These are phyloP conservation scores for Heloderma charlesbogerti DNA, from an alignment of 2,113 vertebrate genomes.

Conservation along the genomic window DNA sequence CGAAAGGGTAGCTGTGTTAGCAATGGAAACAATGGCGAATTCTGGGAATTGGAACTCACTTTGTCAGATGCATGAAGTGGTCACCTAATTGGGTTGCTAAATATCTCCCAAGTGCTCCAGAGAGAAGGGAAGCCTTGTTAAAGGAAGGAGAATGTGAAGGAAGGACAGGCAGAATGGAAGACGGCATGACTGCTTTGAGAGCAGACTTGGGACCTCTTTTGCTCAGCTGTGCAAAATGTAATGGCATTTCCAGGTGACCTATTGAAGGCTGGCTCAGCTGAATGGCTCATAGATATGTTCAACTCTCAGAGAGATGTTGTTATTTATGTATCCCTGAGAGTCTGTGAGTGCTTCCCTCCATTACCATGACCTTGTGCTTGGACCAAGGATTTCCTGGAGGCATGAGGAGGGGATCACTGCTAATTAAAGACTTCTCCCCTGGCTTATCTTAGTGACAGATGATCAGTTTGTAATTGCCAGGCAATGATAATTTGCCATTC, in stretches of 20 bases:
- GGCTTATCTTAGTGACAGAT: constrained; percentile 44
- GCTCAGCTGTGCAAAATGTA: neutral
- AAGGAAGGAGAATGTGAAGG: neutral
- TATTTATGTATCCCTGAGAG: neutral
- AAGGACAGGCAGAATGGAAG: neutral
- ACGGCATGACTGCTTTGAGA: neutral
- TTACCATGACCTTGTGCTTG: constrained; percentile 42
- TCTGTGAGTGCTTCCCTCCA: constrained; percentile 7
- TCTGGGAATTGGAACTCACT: too few relatives aligned
- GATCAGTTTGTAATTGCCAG: constrained; percentile 57
- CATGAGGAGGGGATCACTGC: neutral
- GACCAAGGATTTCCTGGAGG: constrained; percentile 29
- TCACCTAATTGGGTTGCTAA: neutral
- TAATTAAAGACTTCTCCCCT: constrained; percentile 62
- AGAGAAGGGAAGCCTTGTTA: neutral
- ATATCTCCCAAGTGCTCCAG: too few relatives aligned
- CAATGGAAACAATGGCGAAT: too few relatives aligned
- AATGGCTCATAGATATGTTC: neutral
- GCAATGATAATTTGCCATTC: constrained; percentile 44
- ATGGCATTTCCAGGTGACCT: neutral
- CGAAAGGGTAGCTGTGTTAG: too few relatives aligned
- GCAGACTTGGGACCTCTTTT: neutral
- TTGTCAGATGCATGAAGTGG: neutral
- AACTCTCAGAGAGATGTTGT: neutral
- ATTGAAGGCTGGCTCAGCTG: neutral